These are phyloP conservation scores for Propithecus perrieri DNA, from an alignment of 2,797 vertebrate species.

Conservation along the genomic window DNA sequence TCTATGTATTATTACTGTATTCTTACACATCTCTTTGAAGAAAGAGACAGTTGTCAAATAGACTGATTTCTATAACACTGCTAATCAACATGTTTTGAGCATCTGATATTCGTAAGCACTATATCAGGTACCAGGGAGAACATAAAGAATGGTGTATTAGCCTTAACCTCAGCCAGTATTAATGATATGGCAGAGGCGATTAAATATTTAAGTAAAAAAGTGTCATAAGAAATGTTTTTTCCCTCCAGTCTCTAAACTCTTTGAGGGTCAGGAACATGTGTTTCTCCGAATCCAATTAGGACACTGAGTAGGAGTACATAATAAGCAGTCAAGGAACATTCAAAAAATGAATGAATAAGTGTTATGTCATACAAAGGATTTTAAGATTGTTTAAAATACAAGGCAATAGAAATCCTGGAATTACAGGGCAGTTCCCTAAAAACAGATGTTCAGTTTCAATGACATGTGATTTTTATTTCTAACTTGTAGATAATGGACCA, in stretches of 20 bases:
- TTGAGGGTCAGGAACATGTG: not conserved
- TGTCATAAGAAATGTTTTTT: not conserved
- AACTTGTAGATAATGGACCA: conserved; percentile 63
- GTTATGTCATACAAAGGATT: conserved; percentile 7
- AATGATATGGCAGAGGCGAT: not conserved
- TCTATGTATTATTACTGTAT: not conserved
- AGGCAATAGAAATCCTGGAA: not conserved
- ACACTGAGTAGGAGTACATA: not conserved
- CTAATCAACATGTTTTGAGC: not conserved
- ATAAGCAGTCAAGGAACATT: not conserved
- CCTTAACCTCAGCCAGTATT: not conserved
- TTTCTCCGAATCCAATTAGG: not conserved
- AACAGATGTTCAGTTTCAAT: conserved; percentile 73
- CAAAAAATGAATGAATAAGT: conserved; percentile 26
- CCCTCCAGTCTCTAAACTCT: not conserved
- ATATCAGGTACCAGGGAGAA: not conserved
- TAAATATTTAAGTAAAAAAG: not conserved
- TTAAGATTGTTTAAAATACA: conserved; percentile 64
- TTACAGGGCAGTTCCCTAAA: conserved; percentile 20
- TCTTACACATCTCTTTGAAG: not conserved
- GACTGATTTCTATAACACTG: not conserved
- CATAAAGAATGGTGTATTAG: not conserved
- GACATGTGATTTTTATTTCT: conserved; percentile 68
- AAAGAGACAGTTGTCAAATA: not conserved
- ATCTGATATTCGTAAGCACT: not conserved